These are phyloP conservation scores for Eupelmus urozonus DNA, from an alignment of 2,888 invertebrate genomes.

Conservation along the genomic window DNA sequence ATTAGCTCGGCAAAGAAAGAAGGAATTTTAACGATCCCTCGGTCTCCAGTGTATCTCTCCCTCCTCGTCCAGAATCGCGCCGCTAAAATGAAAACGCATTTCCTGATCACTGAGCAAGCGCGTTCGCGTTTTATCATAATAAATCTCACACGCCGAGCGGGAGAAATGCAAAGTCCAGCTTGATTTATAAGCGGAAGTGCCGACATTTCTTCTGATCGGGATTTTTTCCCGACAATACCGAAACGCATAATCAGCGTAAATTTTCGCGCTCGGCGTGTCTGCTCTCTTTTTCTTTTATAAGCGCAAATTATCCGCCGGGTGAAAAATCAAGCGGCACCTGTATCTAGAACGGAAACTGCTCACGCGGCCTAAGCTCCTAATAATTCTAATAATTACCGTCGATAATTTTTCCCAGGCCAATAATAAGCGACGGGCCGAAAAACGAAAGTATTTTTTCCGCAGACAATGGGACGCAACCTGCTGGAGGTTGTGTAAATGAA, in stretches of 20 bases:
- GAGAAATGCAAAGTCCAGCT: not conserved
- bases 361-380: not conserved
- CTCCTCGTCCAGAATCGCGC: not conserved
- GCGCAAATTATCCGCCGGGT: too few relatives aligned
- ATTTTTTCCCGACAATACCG: not conserved
- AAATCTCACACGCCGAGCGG: conserved; percentile 18
- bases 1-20: not conserved
- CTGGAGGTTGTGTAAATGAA: conserved; percentile 59
- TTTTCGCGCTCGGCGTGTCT: too few relatives aligned
- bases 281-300: too few relatives aligned
- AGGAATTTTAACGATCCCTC: conserved; percentile 24
- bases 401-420: not conserved
- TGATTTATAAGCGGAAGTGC: conserved; percentile 33
- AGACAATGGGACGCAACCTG: conserved; percentile 43
- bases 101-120: not conserved
- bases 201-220: not conserved
- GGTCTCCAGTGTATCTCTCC: not conserved
- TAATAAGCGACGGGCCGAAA: not conserved
- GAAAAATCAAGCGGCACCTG: too few relatives aligned
- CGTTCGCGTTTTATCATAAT: conserved; percentile 13
- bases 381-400: conserved; percentile 25
- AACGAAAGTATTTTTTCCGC: conserved; percentile 52
- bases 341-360: not conserved
- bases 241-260: not conserved
- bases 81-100: not conserved